A percentile compares a stretch with the other conserved stretches of the same genome.
Evolutionary conservation across 2,888 invertebrate genomes (phyloP).

Genomic region (Ochlodes sylvanus): DNA sequence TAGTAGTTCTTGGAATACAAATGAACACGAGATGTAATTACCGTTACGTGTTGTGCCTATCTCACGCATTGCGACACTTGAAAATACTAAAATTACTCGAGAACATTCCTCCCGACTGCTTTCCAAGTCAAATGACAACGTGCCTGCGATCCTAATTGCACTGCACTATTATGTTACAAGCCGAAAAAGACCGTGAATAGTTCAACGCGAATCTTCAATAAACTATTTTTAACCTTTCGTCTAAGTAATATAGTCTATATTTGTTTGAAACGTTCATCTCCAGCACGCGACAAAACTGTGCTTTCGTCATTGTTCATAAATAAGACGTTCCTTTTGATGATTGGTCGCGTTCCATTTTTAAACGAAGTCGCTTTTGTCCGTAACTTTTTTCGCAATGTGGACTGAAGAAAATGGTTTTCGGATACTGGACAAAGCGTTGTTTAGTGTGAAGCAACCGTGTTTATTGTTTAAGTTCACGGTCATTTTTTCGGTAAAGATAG

Average conservation of each 20-base stretch:
- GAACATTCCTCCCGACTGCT: conserved; percentile 65
- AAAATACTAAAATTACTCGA: conserved; percentile 61
- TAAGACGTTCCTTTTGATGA: conserved; percentile 61
- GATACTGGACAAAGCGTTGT: conserved; percentile 17
- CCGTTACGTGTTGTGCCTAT: conserved; percentile 42
- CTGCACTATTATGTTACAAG: conserved; percentile 56
- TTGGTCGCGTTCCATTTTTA: conserved; percentile 77
- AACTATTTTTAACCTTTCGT: conserved; percentile 22
- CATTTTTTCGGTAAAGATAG: conserved; percentile 35
- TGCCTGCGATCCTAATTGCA: conserved; percentile 66
- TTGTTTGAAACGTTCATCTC: conserved; percentile 26
- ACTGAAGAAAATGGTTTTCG: conserved; percentile 29
- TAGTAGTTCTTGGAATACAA: conserved; percentile 28
- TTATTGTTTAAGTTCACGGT: conserved; percentile 47
- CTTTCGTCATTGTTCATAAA: conserved; percentile 57
- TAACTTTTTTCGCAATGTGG: conserved; percentile 64
- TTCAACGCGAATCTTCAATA: conserved; percentile 22
- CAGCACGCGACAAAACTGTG: conserved; percentile 34
- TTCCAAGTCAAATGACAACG: conserved; percentile 77
- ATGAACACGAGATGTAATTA: conserved; percentile 39
- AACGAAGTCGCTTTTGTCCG: conserved; percentile 56
- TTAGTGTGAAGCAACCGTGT: conserved; percentile 25
- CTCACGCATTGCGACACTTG: conserved; percentile 56
- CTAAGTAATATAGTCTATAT: conserved; percentile 44
- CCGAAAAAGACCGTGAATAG: conserved; percentile 37